Percentiles rank a stretch among this genome's conserved stretches.
Evolutionary conservation across 2,113 vertebrate species (phyloP).

Genomic region (Pholis gunnellus): DNA sequence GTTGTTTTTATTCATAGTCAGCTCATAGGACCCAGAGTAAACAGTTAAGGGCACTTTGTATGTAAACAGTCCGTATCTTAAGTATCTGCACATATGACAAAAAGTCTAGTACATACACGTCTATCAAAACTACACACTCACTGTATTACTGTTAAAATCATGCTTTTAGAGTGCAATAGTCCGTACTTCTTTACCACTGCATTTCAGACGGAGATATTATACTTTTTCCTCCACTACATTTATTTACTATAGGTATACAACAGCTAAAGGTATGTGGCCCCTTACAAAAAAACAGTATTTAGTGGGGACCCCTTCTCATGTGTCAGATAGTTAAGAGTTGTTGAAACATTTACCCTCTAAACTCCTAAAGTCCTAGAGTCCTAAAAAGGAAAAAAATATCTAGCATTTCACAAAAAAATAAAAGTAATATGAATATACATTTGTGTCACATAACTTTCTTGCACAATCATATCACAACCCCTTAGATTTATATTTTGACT

Average conservation of each 20-base stretch:
- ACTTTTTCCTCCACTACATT: background rate
- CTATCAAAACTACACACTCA: background rate
- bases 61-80: background rate
- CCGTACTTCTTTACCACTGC: background rate
- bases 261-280: no score
- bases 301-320: no score
- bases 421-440: no score
- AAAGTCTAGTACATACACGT: background rate
- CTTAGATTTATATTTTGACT: no score
- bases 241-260: background rate
- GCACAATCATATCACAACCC: no score
- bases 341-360: no score
- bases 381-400: background rate
- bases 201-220: background rate
- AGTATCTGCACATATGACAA: background rate
- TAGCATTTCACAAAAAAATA: background rate
- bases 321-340: no score
- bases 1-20: background rate
- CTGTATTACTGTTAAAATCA: background rate
- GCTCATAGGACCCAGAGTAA: slow-evolving; percentile 5
- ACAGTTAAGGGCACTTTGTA: slow-evolving; percentile 13
- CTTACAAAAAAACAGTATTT: no score
- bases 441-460: no score
- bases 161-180: background rate
- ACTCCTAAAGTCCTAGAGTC: background rate